Conservation (phyloP, 2,113 vertebrate genomes). For the Vimba vimba region DNA sequence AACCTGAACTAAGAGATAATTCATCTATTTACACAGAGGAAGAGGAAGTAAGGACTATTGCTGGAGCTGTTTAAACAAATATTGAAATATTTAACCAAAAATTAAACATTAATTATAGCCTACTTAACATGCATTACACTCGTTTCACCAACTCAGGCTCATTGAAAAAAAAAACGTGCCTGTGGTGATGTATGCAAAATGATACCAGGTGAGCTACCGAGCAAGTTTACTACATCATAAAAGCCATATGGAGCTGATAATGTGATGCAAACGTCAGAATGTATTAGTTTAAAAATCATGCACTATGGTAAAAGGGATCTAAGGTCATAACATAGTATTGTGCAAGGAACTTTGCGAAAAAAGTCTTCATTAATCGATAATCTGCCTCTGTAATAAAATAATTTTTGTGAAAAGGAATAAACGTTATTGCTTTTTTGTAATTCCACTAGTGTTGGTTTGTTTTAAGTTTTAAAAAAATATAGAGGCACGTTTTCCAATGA, state of each 20-base stretch:
- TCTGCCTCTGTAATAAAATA: neutral
- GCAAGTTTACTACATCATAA: neutral
- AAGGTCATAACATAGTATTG: neutral
- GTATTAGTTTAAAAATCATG: neutral
- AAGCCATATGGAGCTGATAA: neutral
- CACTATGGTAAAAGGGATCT: neutral
- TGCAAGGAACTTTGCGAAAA: neutral
- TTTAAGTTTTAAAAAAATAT: too few relatives aligned
- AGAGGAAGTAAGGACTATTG: neutral
- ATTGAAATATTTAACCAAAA: neutral
- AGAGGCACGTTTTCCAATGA: neutral
- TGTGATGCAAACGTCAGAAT: neutral
- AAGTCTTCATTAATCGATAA: neutral
- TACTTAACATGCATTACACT: neutral
- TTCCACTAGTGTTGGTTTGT: neutral
- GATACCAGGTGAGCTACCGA: neutral
- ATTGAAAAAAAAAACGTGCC: too few relatives aligned
- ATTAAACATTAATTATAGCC: neutral
- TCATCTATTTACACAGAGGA: constrained; percentile 24
- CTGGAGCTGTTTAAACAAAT: neutral
- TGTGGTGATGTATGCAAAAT: neutral
- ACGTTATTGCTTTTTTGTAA: neutral
- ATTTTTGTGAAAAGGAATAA: neutral
- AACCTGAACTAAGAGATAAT: constrained; percentile 28
- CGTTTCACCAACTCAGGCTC: neutral